Percentiles rank a stretch among this genome's conserved stretches.
Evolutionary conservation across 2,888 invertebrate species (phyloP).

Genomic region (Meloe dianella): DNA sequence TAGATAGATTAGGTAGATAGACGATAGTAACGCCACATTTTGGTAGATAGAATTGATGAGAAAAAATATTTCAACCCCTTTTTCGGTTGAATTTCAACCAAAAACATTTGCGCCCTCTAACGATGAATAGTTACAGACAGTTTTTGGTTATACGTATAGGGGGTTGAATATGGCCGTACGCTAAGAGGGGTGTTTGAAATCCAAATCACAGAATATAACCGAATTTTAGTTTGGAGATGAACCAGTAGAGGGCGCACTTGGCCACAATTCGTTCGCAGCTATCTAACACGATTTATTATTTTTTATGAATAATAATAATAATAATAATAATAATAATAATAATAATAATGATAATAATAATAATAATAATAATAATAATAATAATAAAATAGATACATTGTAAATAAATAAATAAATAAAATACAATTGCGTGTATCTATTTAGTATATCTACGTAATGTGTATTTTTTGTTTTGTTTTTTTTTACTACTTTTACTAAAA

Average conservation of each 20-base stretch:
- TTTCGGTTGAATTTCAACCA: too few species aligned
- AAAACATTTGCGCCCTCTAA: slow-evolving; percentile 47
- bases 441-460: not conserved
- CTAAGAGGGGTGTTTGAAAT: not conserved
- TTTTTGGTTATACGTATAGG: slow-evolving; percentile 44
- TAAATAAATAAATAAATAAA: not conserved
- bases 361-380: not conserved
- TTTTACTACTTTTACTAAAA: not conserved
- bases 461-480: not conserved
- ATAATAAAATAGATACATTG: not conserved
- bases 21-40: slow-evolving; percentile 33
- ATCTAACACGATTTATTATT: too few species aligned
- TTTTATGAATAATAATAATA: too few species aligned
- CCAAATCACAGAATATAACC: not conserved
- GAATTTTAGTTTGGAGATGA: not conserved
- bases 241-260: slow-evolving; percentile 21
- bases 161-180: not conserved
- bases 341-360: not conserved
- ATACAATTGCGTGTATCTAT: not conserved
- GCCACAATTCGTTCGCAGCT: too few species aligned
- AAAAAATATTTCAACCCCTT: too few species aligned
- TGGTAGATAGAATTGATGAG: slow-evolving; percentile 10
- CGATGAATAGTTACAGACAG: slow-evolving; percentile 48
- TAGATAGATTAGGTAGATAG: too few species aligned
- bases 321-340: not conserved